These are phyloP conservation scores for Neodiprion virginianus DNA, from an alignment of 1,140 invertebrate genomes.

Conservation along the genomic window DNA sequence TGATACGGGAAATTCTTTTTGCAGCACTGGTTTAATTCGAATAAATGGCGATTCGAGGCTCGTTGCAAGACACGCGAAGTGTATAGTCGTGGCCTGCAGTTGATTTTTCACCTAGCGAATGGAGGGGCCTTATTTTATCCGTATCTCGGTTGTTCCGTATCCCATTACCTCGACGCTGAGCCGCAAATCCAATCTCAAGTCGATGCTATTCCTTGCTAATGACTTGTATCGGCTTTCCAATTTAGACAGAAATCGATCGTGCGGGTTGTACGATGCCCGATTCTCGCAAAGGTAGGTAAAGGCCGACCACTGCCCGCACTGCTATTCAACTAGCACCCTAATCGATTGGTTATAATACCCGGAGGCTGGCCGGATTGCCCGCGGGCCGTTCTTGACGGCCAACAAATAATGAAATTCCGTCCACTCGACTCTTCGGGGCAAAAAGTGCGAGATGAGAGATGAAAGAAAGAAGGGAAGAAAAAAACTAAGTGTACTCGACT, in stretches of 20 bases:
- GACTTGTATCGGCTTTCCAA: slow-evolving; percentile 5
- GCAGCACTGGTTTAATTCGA: too few species aligned
- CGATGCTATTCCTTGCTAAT: slow-evolving; percentile 2
- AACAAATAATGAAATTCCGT: neutral
- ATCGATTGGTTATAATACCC: too few species aligned
- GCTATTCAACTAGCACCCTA: neutral
- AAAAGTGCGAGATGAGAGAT: neutral
- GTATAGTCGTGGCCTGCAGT: too few species aligned
- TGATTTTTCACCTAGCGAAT: too few species aligned
- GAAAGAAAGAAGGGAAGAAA: slow-evolving; percentile 18
- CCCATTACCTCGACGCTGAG: neutral
- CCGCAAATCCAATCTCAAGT: neutral
- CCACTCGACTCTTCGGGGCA: slow-evolving; percentile 20
- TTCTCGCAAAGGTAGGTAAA: neutral
- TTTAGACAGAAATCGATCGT: neutral
- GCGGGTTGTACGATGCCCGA: neutral
- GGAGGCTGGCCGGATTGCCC: too few species aligned
- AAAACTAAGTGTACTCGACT: slow-evolving; percentile 3
- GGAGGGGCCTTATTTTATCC: neutral
- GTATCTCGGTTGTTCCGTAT: neutral
- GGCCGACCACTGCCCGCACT: neutral
- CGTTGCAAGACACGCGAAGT: too few species aligned
- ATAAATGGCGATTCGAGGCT: too few species aligned
- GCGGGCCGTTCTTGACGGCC: too few species aligned
- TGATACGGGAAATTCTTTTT: too few species aligned